phyloP scores from a whole-genome alignment of 2,888 invertebrate species.

The Petrophora chlorosata region DNA sequence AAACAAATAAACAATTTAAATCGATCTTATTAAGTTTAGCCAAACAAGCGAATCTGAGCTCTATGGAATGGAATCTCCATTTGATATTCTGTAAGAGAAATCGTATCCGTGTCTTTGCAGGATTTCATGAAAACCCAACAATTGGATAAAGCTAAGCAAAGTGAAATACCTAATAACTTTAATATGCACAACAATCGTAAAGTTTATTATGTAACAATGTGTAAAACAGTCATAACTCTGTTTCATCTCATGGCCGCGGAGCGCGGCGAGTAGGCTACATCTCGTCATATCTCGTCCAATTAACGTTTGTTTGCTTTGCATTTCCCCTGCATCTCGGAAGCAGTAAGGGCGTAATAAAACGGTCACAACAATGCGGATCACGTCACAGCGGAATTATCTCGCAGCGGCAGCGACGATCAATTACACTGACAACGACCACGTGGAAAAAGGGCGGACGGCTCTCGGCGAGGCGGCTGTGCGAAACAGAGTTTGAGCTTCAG shows the following conservation, averaged over 20 bases:
- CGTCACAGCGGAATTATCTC: constrained; percentile 78
- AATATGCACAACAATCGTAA: not conserved
- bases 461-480: constrained; percentile 15
- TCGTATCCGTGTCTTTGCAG: no score
- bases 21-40: no score
- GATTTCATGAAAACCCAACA: no score
- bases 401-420: constrained; percentile 75
- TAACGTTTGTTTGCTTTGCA: constrained; percentile 69
- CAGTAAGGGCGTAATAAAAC: constrained; percentile 65
- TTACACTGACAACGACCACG: constrained; percentile 75
- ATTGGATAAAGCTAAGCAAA: not conserved
- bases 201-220: constrained; percentile 4
- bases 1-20: no score
- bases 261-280: constrained; percentile 37
- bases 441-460: constrained; percentile 61
- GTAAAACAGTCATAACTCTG: constrained; percentile 12
- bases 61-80: no score
- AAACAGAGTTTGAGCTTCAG: constrained; percentile 10
- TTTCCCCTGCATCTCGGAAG: constrained; percentile 63
- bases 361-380: constrained; percentile 77
- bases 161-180: not conserved
- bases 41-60: no score
- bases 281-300: constrained; percentile 59
- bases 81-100: no score
- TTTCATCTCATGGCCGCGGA: constrained; percentile 7